Base-by-base conservation (phyloP, 1,140 invertebrate genomes). In the Rhopalosiphum maidis region DNA sequence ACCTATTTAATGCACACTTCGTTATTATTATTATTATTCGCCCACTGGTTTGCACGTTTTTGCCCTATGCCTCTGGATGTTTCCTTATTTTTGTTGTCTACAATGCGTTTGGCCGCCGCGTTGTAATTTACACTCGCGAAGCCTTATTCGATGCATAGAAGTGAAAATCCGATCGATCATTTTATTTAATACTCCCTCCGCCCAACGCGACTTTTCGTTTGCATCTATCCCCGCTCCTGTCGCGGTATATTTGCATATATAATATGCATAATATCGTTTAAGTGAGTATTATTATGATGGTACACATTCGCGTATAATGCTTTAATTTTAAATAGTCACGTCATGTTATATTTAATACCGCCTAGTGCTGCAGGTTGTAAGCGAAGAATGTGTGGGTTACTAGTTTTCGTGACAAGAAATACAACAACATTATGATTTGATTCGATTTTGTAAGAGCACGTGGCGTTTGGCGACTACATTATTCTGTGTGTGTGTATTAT, bases 31-130 rank as follows among this genome's bases (percentile, higher is more conserved):
- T 37, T 83, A 82, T 82, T 82, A 41, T 83, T 54, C 87, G 48
- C 87, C 87, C n/a, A 54, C 87, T 22, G 48, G 9, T 54, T 89
- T 37, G 48, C 48, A 89, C 87, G 87, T 54, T 89, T 86, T 89
- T 89, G 87, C 86, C 48, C 46, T 51, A 48, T 48, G 43, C 25
- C 9, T 30, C 25, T 4, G 23, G 15, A 43, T 4, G 11, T 46
- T 30, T 43, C 37, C 11, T 7, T 15, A n/a, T 77, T n/a, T 68
- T 77, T 60, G 15, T 77, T 77, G 60, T 77, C 0, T 77, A 77
- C 60, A n/a, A n/a, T 77, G 15, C 30, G 15, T n/a, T 77, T 77
- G 60, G 30, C 18, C 23, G n/a, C 18, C 43, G 7, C 5, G 11
- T 3, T 86, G 41, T 46, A 86, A 30, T 86, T 86, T 46, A 86